Evolutionary conservation across 2,888 invertebrate genomes (phyloP).

Genomic region (Phalera bucephala): DNA sequence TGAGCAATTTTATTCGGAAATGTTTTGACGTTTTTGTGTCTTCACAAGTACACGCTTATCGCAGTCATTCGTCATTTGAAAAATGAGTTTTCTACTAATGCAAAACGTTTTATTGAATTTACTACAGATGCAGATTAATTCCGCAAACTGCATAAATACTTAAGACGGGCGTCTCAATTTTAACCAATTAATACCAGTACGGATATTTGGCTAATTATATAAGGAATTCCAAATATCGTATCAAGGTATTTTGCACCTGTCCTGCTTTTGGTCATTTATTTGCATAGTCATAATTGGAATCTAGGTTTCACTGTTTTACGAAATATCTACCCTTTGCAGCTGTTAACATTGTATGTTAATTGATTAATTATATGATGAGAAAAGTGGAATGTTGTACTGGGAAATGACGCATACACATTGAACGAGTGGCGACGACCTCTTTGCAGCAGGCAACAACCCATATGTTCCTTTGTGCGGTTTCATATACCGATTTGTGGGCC

Average conservation of each 20-base stretch:
- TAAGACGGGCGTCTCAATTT: no score
- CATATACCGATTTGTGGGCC: slow-evolving; percentile 63
- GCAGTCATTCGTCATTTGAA: no score
- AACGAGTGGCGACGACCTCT: slow-evolving; percentile 61
- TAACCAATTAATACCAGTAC: no score
- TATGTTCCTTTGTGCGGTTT: slow-evolving; percentile 66
- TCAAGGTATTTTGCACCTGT: no score
- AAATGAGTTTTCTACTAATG: no score
- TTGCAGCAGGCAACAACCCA: slow-evolving; percentile 51
- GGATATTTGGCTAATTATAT: no score
- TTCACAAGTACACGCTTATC: not conserved
- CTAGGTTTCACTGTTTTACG: slow-evolving; percentile 15
- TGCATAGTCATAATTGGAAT: slow-evolving; percentile 7
- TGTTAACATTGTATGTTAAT: slow-evolving; percentile 33
- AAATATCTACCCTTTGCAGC: slow-evolving; percentile 16
- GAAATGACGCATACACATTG: slow-evolving; percentile 59
- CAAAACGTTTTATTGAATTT: no score
- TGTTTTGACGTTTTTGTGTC: not conserved
- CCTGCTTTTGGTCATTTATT: not conserved
- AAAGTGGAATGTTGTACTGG: slow-evolving; percentile 49
- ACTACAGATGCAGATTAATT: no score
- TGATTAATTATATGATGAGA: slow-evolving; percentile 42
- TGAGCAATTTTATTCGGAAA: not conserved
- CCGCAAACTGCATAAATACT: no score
- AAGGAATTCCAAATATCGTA: no score